Evolutionary conservation across 2,888 invertebrate genomes (phyloP).

Genomic region (Noctuana brunneofusca): DNA sequence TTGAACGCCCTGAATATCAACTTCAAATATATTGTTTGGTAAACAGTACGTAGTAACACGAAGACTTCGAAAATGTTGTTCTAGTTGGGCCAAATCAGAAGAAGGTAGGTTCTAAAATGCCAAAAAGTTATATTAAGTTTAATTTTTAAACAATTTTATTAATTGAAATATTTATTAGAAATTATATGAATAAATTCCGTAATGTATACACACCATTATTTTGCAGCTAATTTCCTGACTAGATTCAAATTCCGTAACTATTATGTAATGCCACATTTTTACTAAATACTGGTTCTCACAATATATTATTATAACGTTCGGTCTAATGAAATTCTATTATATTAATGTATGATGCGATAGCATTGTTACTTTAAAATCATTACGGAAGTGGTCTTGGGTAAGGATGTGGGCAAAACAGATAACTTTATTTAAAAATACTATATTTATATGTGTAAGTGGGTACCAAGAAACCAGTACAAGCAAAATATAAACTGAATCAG

Average conservation of each 20-base stretch:
- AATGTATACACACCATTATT: slow-evolving; percentile 59
- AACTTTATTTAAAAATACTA: not conserved
- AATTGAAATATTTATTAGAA: no score
- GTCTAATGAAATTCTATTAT: no score
- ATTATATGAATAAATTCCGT: no score
- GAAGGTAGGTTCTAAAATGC: slow-evolving; percentile 18
- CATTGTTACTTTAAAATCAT: slow-evolving; percentile 3
- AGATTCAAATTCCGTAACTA: slow-evolving; percentile 66
- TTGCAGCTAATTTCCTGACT: slow-evolving; percentile 65
- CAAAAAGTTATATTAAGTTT: not conserved
- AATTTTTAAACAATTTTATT: no score
- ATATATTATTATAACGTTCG: no score
- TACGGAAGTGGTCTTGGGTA: slow-evolving; percentile 14
- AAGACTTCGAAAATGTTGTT: slow-evolving; percentile 13
- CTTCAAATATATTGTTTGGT: slow-evolving; percentile 35
- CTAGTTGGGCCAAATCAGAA: slow-evolving; percentile 1
- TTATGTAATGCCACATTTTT: slow-evolving; percentile 64
- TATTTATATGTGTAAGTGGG: no score
- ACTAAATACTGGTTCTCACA: not conserved
- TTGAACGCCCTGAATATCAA: slow-evolving; percentile 34
- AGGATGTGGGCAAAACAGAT: slow-evolving; percentile 16
- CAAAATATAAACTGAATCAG: no score
- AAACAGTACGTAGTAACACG: slow-evolving; percentile 21
- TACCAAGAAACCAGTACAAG: no score
- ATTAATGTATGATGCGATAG: not conserved